Base-by-base conservation (phyloP, 1,140 invertebrate species). In the Euura lappo region DNA sequence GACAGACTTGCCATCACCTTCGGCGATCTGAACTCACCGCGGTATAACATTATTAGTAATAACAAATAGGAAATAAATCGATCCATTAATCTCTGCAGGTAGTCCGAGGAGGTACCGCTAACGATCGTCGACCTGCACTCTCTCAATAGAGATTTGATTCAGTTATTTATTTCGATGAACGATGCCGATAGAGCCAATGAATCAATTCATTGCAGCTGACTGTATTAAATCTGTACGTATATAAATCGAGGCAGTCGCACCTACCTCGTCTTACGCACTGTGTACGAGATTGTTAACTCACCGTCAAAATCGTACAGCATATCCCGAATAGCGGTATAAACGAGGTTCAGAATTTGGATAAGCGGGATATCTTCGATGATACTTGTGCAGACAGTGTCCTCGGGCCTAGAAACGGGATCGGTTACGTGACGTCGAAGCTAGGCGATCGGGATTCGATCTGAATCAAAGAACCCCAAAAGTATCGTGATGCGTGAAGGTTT, bases 51-150 rank as follows among this genome's bases (percentile, higher is more conserved):
- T 8, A 44, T 68, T 68, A 68, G 66, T 8, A 44, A 67, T 67
- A 67, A 67, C 4, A 68, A 68, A 68, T 68, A 68, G 8, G 28
- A 44, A 68, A 44, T 68, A 68, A 68, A 68, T 42, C 66, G 66
- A 68, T 68, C 66, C 8, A 1, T 68, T 68, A 11, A 68, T 68
- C 4, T 68, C 10, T 11, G 8, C 28, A 8, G 43, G 28, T 44
- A 13, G 43, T 67, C 66, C 13, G 66, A 7, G 66, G 8, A 67
- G 2, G 43, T 67, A 67, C 66, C 66, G 66, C 13, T 67, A 67
- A 8, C 6, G 8, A 67, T 28, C 8, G 7, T 8, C 43, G 6
- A 44, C 7, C 43, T 44, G 66, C 13, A 28, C 8, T 28, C 6
- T 7, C 13, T 13, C 66, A 28, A 28, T 67, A 8, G 66, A 67